Conservation (phyloP, 2,888 invertebrate genomes). For the Automeris io region DNA sequence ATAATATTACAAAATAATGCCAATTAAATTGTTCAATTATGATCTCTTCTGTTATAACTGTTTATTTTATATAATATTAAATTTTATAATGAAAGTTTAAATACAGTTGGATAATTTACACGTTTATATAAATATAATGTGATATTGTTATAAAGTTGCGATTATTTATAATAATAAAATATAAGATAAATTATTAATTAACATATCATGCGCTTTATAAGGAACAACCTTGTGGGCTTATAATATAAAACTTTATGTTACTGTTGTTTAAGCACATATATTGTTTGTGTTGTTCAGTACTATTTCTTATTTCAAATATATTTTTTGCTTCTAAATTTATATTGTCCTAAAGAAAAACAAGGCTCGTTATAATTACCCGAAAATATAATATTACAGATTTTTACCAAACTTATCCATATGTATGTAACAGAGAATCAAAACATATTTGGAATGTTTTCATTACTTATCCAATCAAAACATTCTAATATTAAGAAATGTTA, state of each 20-base stretch:
- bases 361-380: no score
- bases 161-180: conserved; percentile 43
- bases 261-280: conserved; percentile 27
- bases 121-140: conserved; percentile 30
- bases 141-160: conserved; percentile 54
- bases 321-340: no score
- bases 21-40: conserved; percentile 6
- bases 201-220: conserved; percentile 78
- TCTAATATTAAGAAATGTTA: no score
- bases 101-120: conserved; percentile 1
- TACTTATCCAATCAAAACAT: no score
- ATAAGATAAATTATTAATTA: conserved; percentile 58
- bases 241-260: conserved; percentile 47
- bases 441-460: no score
- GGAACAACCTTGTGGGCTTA: conserved; percentile 43
- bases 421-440: no score
- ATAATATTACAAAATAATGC: neutral
- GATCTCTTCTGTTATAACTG: conserved; percentile 1
- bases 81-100: conserved; percentile 3
- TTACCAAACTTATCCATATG: no score
- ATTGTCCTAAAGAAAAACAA: no score
- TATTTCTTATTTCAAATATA: no score
- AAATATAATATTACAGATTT: no score
- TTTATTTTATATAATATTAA: conserved; percentile 5
- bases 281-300: no score